phyloP scores from a whole-genome alignment of 1,140 invertebrate species.

The Colletes latitarsis region DNA sequence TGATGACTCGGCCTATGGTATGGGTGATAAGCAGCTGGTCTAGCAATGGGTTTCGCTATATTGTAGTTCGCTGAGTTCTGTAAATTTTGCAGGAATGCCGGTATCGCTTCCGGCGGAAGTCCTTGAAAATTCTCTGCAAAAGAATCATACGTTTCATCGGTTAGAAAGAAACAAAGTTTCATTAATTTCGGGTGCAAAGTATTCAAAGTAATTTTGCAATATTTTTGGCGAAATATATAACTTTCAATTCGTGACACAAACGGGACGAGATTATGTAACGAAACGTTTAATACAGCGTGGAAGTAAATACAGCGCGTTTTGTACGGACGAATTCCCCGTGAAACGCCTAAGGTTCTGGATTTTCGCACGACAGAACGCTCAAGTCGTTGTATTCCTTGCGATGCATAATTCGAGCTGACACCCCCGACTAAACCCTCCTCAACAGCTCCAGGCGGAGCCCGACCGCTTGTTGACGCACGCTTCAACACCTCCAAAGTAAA shows the following conservation, averaged over 20 bases:
- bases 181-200: too few species aligned
- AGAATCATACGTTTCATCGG: not conserved
- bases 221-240: too few species aligned
- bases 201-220: too few species aligned
- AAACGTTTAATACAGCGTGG: not conserved
- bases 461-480: constrained; percentile 64
- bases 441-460: constrained; percentile 66
- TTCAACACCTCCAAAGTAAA: constrained; percentile 66
- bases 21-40: constrained; percentile 80
- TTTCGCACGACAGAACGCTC: constrained; percentile 57
- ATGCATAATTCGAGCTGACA: constrained; percentile 70
- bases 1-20: constrained; percentile 79
- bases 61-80: constrained; percentile 78
- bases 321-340: constrained; percentile 9
- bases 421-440: constrained; percentile 67
- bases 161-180: not conserved
- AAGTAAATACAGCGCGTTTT: not conserved
- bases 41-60: constrained; percentile 82
- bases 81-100: constrained; percentile 77
- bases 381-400: constrained; percentile 61
- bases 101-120: constrained; percentile 74
- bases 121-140: constrained; percentile 78
- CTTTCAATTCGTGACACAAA: too few species aligned
- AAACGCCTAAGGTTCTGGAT: constrained; percentile 57
- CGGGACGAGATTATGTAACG: not conserved